Conservation (phyloP, 2,113 vertebrate genomes). For the Bos javanicus region DNA sequence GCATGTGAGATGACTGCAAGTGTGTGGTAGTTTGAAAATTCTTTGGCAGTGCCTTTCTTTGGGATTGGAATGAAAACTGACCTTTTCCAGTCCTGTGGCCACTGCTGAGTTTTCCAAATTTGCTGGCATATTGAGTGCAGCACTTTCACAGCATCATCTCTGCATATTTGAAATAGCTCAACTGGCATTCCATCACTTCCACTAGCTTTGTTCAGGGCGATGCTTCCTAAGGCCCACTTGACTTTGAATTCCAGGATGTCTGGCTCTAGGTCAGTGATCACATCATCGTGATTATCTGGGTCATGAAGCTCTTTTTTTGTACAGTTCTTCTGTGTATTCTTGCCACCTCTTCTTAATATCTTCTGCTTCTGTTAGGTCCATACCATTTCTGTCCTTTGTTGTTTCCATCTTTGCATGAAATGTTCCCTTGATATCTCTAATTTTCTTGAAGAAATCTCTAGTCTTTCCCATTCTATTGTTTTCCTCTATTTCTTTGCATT, state of each 20-base stretch:
- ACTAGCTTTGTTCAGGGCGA: background rate
- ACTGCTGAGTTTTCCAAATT: background rate
- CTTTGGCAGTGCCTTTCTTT: background rate
- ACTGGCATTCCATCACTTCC: background rate
- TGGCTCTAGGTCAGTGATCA: background rate
- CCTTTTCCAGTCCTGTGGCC: background rate
- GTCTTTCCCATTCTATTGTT: background rate
- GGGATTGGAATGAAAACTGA: background rate
- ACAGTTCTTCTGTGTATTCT: background rate
- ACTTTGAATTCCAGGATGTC: background rate
- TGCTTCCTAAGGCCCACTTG: background rate
- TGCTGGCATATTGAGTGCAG: background rate
- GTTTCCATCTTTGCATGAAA: background rate
- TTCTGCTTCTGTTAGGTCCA: background rate
- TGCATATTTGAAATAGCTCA: background rate
- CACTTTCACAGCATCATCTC: background rate
- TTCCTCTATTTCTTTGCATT: background rate
- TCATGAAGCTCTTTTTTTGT: background rate
- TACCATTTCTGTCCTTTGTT: background rate
- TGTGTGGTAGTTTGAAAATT: background rate
- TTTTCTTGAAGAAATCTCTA: background rate
- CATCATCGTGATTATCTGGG: background rate
- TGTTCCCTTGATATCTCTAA: background rate
- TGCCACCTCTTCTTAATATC: background rate
- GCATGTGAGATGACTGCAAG: background rate